These are phyloP conservation scores for Poecilia velifera DNA, from an alignment of 2,797 vertebrate genomes.

Conservation along the genomic window DNA sequence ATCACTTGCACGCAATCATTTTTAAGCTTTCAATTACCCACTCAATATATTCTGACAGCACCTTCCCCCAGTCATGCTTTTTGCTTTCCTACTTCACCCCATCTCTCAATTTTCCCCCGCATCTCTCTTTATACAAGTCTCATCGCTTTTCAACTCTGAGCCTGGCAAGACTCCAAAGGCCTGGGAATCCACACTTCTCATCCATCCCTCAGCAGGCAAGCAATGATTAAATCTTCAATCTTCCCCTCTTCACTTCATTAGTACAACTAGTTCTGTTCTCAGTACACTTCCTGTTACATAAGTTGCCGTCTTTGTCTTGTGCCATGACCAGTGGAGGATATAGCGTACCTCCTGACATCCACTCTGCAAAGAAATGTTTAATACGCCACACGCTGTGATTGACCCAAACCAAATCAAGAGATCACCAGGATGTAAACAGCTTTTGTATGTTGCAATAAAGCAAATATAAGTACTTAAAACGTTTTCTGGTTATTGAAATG, in stretches of 20 bases:
- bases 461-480: not conserved
- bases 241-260: conserved; percentile 30
- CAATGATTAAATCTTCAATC: conserved; percentile 25
- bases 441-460: not conserved
- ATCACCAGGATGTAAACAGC: not conserved
- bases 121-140: conserved; percentile 26
- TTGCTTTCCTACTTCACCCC: conserved; percentile 31
- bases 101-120: conserved; percentile 24
- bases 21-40: conserved; percentile 51
- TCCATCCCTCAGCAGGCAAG: conserved; percentile 22
- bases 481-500: not conserved
- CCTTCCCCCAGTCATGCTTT: conserved; percentile 29
- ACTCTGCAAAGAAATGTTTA: not conserved
- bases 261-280: conserved; percentile 31
- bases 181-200: conserved; percentile 15
- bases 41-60: conserved; percentile 55
- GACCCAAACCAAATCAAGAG: not conserved
- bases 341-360: conserved; percentile 2
- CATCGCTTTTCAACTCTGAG: conserved; percentile 29
- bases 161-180: conserved; percentile 39
- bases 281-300: conserved; percentile 19
- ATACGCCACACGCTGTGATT: not conserved
- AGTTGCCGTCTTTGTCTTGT: not conserved
- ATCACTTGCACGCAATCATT: conserved; percentile 29
- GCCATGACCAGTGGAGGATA: conserved; percentile 8